These are phyloP conservation scores for Syrmaticus mikado DNA, from an alignment of 2,113 vertebrate genomes.

Conservation along the genomic window DNA sequence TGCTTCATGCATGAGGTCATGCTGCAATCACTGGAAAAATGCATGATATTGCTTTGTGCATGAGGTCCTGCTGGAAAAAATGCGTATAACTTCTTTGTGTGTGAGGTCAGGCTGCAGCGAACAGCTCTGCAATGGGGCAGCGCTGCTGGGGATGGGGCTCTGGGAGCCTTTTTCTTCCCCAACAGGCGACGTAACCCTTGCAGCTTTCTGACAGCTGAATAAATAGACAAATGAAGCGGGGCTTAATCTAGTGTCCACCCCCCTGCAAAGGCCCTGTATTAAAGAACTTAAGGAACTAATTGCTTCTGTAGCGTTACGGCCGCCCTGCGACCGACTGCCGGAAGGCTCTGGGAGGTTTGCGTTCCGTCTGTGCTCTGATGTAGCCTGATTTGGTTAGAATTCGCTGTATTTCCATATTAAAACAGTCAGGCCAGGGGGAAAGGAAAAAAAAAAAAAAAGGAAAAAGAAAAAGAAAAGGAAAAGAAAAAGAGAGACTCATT, in stretches of 20 bases:
- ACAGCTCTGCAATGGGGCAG: background rate
- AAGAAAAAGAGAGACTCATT: slow-evolving; percentile 61
- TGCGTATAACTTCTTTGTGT: background rate
- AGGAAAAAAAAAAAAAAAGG: too few relatives aligned
- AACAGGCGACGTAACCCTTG: slow-evolving; percentile 18
- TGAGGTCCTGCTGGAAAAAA: background rate
- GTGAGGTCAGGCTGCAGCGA: background rate
- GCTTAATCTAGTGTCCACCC: slow-evolving; percentile 53
- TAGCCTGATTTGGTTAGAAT: slow-evolving; percentile 38
- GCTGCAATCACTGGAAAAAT: background rate
- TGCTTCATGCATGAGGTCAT: background rate
- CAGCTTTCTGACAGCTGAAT: slow-evolving; percentile 48
- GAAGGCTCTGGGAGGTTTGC: slow-evolving; percentile 31
- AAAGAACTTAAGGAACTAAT: slow-evolving; percentile 54
- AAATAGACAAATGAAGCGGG: slow-evolving; percentile 48
- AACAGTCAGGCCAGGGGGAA: background rate
- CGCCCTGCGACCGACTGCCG: slow-evolving; percentile 1
- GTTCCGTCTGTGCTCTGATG: background rate
- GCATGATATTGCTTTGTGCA: background rate
- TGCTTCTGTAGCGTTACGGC: slow-evolving; percentile 26
- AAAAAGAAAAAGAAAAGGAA: slow-evolving; percentile 6
- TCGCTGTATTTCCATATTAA: slow-evolving; percentile 52
- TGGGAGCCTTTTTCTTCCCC: slow-evolving; percentile 35
- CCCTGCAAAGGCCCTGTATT: slow-evolving; percentile 12
- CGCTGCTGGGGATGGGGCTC: background rate